These are phyloP conservation scores for Drosophila flavopinicola DNA, from an alignment of 2,888 invertebrate genomes.

Conservation along the genomic window DNA sequence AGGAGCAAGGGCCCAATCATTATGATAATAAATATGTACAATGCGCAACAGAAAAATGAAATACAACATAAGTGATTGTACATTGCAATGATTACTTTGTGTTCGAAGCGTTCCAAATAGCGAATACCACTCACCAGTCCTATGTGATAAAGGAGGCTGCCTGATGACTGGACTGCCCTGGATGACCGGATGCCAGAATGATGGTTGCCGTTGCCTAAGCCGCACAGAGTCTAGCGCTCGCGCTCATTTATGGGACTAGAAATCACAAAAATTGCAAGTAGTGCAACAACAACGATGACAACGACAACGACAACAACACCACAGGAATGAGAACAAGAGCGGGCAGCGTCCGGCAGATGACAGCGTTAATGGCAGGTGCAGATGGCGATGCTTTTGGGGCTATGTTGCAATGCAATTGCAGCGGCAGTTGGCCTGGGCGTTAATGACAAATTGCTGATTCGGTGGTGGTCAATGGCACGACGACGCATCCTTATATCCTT, in stretches of 20 bases:
- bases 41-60: too few relatives aligned
- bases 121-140: constrained; percentile 48
- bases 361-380: constrained; percentile 37
- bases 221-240: constrained; percentile 30
- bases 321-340: too few relatives aligned
- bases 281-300: constrained; percentile 31
- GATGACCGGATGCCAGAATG: constrained; percentile 19
- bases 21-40: too few relatives aligned
- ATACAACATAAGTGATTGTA: too few relatives aligned
- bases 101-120: too few relatives aligned
- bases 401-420: constrained; percentile 40
- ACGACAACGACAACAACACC: constrained; percentile 28
- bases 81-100: too few relatives aligned
- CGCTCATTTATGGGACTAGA: constrained; percentile 56
- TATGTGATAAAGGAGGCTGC: constrained; percentile 32
- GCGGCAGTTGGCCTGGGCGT: constrained; percentile 43
- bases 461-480: constrained; percentile 73
- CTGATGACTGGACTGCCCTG: constrained; percentile 11
- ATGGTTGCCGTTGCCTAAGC: constrained; percentile 47
- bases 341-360: constrained; percentile 42
- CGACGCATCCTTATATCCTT: constrained; percentile 59
- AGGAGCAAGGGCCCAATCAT: too few relatives aligned
- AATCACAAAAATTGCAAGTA: constrained; percentile 51
- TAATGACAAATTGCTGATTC: constrained; percentile 69
- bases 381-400: constrained; percentile 42